Evolutionary conservation across 2,797 vertebrate species (phyloP), one percentile per base, ranked within the genome.

Genomic region (Etheostoma perlongum): DNA sequence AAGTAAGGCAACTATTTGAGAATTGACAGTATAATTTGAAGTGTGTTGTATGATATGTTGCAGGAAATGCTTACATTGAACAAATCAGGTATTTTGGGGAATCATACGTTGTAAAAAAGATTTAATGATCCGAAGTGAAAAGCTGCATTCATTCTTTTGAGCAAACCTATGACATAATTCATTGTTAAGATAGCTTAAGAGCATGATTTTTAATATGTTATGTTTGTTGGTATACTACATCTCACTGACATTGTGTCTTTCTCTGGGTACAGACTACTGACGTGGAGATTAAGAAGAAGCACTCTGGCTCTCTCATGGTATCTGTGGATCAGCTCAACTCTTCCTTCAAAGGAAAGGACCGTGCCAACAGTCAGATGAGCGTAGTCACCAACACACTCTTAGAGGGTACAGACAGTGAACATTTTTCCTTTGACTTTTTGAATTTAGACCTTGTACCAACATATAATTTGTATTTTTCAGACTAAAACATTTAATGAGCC

Each of bases 321-420:
- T 99, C 98, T 0, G 98, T 99, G 95, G 98, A 99, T 74, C 98
- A 99, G 80, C 95, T 99, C 79, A 97, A 97, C 62, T 96, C 96
- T 0, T 99, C 98, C 72, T 98, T 97, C 1, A 97, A 97, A n/a
- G 95, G 95, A 72, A 99, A 99, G 84, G 97, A 99, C 64, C 94
- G 97, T 19, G 96, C 97, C 87, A 99, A 99, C 94, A 99, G 98
- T 8, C 96, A 97, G 55, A 95, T 99, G 96, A 99, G 97, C 0
- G 97, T 99, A 0, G 78, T 98, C 89, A 99, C 98, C 67, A 99
- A 99, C 89, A 99, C 98, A 0, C 95, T 99, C 13, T 84, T 99
- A 4, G 98, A 99, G 93, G 98, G 98, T 99, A 95, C 15, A 59
- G 19, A 51, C 33, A 49, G 23, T 44, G 13, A 16, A 52, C 25